A percentile compares a stretch with the other conserved stretches of the same genome.
Evolutionary conservation across 1,140 invertebrate species (phyloP).

Genomic region (Cherax quadricarinatus): DNA sequence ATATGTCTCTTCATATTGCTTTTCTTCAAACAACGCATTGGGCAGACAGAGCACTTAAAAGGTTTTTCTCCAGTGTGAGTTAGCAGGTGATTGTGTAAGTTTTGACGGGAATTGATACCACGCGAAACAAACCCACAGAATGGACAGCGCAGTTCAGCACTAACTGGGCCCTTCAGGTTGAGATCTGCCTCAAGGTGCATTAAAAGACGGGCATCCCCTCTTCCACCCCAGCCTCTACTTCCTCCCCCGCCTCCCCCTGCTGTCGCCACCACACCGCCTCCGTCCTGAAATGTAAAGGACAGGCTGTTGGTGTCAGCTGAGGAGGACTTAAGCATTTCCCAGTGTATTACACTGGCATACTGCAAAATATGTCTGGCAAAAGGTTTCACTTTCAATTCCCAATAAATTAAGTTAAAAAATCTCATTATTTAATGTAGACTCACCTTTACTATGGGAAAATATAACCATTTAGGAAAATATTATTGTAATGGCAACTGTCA

Average conservation of each 20-base stretch:
- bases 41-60: constrained; percentile 48
- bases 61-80: constrained; percentile 64
- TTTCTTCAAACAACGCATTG: constrained; percentile 61
- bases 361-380: neutral
- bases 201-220: constrained; percentile 52
- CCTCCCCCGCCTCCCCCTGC: constrained; percentile 62
- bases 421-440: neutral
- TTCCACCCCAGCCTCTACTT: constrained; percentile 56
- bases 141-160: constrained; percentile 56
- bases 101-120: constrained; percentile 68
- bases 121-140: constrained; percentile 68
- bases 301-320: constrained; percentile 60
- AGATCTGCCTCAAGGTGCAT: constrained; percentile 57
- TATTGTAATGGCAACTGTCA: neutral
- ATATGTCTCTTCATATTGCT: constrained; percentile 62
- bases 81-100: constrained; percentile 64
- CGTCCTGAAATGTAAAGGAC: constrained; percentile 68
- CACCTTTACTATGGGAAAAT: neutral
- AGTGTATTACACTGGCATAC: neutral
- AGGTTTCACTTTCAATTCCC: neutral
- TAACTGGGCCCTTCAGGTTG: constrained; percentile 32
- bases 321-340: neutral
- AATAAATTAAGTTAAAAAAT: neutral
- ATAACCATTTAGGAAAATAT: neutral
- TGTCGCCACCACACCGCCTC: constrained; percentile 44